Evolutionary conservation across 2,113 vertebrate species (phyloP).

Genomic region (Salvelinus fontinalis): DNA sequence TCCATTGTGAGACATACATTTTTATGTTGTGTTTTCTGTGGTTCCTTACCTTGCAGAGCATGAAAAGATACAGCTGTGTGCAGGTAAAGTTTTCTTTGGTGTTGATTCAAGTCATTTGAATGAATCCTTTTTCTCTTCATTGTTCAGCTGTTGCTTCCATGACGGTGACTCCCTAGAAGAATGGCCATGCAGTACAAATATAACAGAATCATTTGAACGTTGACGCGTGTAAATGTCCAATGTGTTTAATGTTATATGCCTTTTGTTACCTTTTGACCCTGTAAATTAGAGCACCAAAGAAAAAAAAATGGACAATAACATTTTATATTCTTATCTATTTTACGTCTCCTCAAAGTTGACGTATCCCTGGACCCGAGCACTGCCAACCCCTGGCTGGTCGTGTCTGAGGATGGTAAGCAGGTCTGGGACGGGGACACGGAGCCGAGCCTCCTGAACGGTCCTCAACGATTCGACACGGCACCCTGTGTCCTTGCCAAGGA

Average conservation of each 20-base stretch:
- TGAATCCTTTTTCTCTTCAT: neutral
- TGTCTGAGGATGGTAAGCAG: slow-evolving; percentile 60
- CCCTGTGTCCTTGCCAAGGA: slow-evolving; percentile 60
- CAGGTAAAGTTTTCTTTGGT: slow-evolving; percentile 46
- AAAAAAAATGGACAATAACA: too few species aligned
- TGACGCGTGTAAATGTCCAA: too few species aligned
- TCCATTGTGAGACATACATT: neutral
- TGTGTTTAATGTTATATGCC: too few species aligned
- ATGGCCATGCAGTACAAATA: too few species aligned
- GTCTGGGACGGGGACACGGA: slow-evolving; percentile 60
- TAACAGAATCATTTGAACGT: too few species aligned
- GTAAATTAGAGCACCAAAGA: too few species aligned
- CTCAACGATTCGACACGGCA: slow-evolving; percentile 62
- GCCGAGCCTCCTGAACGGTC: slow-evolving; percentile 38
- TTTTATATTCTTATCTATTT: too few species aligned
- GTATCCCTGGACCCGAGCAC: slow-evolving; percentile 66
- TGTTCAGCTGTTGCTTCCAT: neutral
- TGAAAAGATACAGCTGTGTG: slow-evolving; percentile 51
- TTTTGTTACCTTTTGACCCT: too few species aligned
- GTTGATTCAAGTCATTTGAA: neutral
- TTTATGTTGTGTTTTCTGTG: slow-evolving; percentile 7
- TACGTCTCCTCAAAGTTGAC: slow-evolving; percentile 45
- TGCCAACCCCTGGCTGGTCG: slow-evolving; percentile 67
- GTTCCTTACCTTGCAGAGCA: slow-evolving; percentile 47
- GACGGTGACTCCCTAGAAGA: too few species aligned